Conservation (phyloP, 2,888 invertebrate species). For the Crossocerus cetratus region DNA sequence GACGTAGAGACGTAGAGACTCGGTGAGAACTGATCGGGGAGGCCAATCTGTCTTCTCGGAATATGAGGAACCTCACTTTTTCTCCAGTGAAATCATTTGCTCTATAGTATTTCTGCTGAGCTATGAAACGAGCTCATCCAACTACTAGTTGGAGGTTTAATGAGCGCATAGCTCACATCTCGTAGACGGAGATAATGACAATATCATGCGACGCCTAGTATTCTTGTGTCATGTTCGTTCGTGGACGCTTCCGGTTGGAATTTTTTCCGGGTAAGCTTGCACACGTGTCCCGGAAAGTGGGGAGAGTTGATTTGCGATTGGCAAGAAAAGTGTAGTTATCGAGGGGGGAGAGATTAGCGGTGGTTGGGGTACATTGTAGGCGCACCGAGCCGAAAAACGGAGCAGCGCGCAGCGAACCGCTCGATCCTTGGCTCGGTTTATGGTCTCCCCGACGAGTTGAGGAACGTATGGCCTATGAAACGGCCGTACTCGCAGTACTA, state of each 20-base stretch:
- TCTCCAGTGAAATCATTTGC: too few relatives aligned
- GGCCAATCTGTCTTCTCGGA: slow-evolving; percentile 40
- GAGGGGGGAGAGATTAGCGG: neutral
- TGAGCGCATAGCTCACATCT: too few relatives aligned
- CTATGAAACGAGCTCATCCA: too few relatives aligned
- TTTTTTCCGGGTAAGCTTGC: too few relatives aligned
- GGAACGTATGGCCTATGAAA: slow-evolving; percentile 65
- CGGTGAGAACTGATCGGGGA: slow-evolving; percentile 47
- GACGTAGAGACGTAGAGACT: slow-evolving; percentile 31
- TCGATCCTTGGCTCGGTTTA: slow-evolving; percentile 39
- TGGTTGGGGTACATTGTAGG: slow-evolving; percentile 19
- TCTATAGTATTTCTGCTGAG: too few relatives aligned
- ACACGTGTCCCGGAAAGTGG: too few relatives aligned
- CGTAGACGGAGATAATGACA: too few relatives aligned
- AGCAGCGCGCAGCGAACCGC: slow-evolving; percentile 13
- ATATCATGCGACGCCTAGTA: too few relatives aligned
- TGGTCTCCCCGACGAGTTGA: slow-evolving; percentile 34
- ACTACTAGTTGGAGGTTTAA: too few relatives aligned
- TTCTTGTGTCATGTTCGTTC: too few relatives aligned
- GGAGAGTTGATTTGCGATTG: too few relatives aligned
- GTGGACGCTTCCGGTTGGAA: too few relatives aligned
- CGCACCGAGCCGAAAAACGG: slow-evolving; percentile 27
- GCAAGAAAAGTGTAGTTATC: neutral
- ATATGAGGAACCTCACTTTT: neutral
- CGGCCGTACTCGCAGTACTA: slow-evolving; percentile 61